These are phyloP conservation scores for Apogon talboti DNA, from an alignment of 2,797 vertebrate genomes.

Conservation along the genomic window DNA sequence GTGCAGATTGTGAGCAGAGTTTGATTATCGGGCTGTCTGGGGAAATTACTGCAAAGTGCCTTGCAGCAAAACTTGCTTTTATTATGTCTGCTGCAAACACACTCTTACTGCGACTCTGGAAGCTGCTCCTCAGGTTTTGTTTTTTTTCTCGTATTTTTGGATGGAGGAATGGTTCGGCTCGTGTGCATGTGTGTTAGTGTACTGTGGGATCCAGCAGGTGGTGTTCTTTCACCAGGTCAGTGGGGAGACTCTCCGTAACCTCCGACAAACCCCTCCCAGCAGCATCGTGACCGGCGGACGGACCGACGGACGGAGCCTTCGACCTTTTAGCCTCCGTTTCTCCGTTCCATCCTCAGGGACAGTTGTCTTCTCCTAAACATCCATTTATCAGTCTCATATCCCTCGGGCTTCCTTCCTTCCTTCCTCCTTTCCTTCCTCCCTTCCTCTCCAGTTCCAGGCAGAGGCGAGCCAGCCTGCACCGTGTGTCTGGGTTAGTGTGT, in stretches of 20 bases:
- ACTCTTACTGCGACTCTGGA: constrained; percentile 27
- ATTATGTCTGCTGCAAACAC: constrained; percentile 58
- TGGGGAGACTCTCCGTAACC: constrained; percentile 69
- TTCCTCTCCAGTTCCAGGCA: constrained; percentile 45
- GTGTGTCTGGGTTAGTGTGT: constrained; percentile 24
- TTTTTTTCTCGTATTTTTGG: background rate
- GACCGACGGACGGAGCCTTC: constrained; percentile 28
- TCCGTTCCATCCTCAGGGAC: background rate
- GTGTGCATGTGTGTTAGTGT: constrained; percentile 68
- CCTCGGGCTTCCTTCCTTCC: constrained; percentile 26
- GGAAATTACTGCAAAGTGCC: constrained; percentile 80
- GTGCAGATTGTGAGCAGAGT: constrained; percentile 67
- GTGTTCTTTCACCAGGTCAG: constrained; percentile 91
- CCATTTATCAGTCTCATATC: constrained; percentile 42
- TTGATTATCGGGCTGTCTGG: constrained; percentile 73
- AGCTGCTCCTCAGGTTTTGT: constrained; percentile 29
- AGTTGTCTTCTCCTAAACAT: constrained; percentile 38
- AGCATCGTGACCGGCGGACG: constrained; percentile 38
- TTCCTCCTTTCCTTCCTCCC: constrained; percentile 31
- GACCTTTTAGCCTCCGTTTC: constrained; percentile 21
- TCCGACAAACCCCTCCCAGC: constrained; percentile 14
- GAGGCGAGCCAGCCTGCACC: constrained; percentile 45
- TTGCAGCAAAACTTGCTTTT: constrained; percentile 69
- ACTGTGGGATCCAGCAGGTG: constrained; percentile 90
- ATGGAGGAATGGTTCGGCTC: constrained; percentile 3